These are phyloP conservation scores for Coregonus clupeaformis DNA, from an alignment of 2,113 vertebrate genomes.

Conservation along the genomic window DNA sequence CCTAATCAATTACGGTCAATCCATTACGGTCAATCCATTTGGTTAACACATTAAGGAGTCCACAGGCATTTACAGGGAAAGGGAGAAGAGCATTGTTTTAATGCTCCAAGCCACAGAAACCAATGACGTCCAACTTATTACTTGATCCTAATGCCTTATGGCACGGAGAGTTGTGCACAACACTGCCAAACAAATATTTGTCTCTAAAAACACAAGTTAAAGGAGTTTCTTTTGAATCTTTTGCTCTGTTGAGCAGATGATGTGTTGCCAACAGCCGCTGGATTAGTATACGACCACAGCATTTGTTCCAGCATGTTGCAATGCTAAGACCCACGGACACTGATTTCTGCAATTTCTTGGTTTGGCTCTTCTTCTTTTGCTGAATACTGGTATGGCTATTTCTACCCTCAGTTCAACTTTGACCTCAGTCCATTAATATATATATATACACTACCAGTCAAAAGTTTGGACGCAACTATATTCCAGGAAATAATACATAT, in stretches of 20 bases:
- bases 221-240: constrained; percentile 54
- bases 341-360: constrained; percentile 65
- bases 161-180: constrained; percentile 63
- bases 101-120: constrained; percentile 78
- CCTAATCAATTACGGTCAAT: constrained; percentile 75
- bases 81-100: constrained; percentile 75
- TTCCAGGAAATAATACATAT: no score
- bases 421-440: constrained; percentile 43
- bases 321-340: constrained; percentile 38
- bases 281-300: constrained; percentile 61
- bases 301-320: constrained; percentile 38
- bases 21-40: constrained; percentile 71
- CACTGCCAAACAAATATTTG: constrained; percentile 51
- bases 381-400: constrained; percentile 52
- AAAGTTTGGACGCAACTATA: no score
- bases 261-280: constrained; percentile 50
- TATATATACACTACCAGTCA: constrained; percentile 44
- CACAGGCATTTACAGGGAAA: constrained; percentile 70
- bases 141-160: constrained; percentile 62
- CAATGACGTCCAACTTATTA: constrained; percentile 68
- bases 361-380: constrained; percentile 42
- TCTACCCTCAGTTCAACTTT: constrained; percentile 53
- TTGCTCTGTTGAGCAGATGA: constrained; percentile 69
- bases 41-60: constrained; percentile 75
- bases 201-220: constrained; percentile 51